Evolutionary conservation across 2,113 vertebrate species (phyloP), one percentile per base, ranked within the genome.

Genomic region (Phylloscopus whistleri): DNA sequence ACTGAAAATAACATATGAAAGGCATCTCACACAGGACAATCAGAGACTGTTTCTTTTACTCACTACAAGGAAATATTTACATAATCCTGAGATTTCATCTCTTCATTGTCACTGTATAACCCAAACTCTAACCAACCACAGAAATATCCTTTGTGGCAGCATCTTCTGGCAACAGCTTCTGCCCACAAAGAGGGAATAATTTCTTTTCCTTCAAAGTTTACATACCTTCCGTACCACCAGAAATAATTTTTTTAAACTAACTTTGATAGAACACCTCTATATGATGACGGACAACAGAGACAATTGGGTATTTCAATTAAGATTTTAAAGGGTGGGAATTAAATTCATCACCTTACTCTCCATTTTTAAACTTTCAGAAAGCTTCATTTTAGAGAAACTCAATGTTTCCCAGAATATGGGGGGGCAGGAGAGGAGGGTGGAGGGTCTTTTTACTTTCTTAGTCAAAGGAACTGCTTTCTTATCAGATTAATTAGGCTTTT

Each of bases 371-470:
- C 23, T 83, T 75, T 63, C 55, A 79, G 35, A 72, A 81, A 68
- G 43, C 6, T 27, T 79, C 6, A 35, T 5, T 62, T 23, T 46
- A 63, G 15, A 43, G 41, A 90, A 94, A 63, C 4, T 60, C 30
- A 49, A 0, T 33, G 17, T 59, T 89, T 87, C 41, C 17, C 46
- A 87, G 48, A 82, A 74, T 5, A 59, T 2, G 9, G 17, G 6
- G 2, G 11, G 6, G 6, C n/a, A n/a, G 8, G 5, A 3, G 12
- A 35, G n/a, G 16, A 30, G 2, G 4, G 6, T 9, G 3, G 11
- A 9, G 7, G 6, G 6, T 41, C 4, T 33, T 72, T 58, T 41
- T 68, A 27, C 44, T 13, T 68, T 77, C 37, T 37, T 27, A 85
- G 21, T 52, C 39, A 90, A 88, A 75, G 19, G 21, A 64, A 84